phyloP scores from a whole-genome alignment of 30 jellyfish, hydroid and myxozoan genomes.

The Turritopsis rubra region DNA sequence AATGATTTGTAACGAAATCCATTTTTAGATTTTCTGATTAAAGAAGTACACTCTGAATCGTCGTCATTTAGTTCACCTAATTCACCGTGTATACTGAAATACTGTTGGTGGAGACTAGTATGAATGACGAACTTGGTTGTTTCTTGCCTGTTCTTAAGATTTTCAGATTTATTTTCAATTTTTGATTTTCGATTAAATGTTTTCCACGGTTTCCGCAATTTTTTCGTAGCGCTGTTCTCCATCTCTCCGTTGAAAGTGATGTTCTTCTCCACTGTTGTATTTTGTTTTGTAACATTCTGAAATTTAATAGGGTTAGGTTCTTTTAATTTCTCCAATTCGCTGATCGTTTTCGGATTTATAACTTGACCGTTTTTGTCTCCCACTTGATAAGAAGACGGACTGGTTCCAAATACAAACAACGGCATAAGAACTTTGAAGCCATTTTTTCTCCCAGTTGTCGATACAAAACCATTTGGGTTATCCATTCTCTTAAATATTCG shows the following conservation, averaged over 20 bases:
- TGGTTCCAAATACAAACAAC: not conserved
- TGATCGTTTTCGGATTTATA: not conserved
- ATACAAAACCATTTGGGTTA: not conserved
- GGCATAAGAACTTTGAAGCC: not conserved
- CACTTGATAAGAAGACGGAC: not conserved
- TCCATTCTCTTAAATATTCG: not conserved
- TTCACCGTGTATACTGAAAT: not conserved
- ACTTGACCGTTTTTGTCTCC: not conserved
- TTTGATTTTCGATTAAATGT: not conserved
- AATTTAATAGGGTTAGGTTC: not conserved
- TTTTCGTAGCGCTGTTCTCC: not conserved
- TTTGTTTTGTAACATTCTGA: not conserved
- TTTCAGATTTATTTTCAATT: not conserved
- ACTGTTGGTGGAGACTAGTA: not conserved
- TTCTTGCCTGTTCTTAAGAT: not conserved
- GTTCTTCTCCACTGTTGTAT: not conserved
- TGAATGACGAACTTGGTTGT: not conserved
- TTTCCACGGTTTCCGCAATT: not conserved
- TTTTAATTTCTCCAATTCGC: not conserved
- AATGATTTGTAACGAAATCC: not conserved
- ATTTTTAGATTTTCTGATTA: not conserved
- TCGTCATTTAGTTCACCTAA: not conserved
- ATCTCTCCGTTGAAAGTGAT: not conserved
- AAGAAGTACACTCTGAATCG: not conserved
- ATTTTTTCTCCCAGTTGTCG: not conserved